A percentile compares a stretch with the other conserved stretches of the same genome.
Evolutionary conservation across 2,113 vertebrate genomes (phyloP).

Genomic region (Eublepharis macularius): DNA sequence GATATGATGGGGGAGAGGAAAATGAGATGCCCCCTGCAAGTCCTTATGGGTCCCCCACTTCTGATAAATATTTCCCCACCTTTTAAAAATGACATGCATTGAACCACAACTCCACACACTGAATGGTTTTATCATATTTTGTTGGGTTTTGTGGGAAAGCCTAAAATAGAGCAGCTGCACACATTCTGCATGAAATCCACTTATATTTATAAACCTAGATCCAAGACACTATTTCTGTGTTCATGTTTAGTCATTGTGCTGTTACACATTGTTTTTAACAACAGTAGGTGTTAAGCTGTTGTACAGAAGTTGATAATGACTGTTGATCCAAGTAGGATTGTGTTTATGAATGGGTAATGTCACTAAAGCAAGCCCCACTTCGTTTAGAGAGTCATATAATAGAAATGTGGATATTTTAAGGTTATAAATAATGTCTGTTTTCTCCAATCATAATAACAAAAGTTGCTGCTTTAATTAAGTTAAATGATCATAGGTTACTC

Average conservation of each 20-base stretch:
- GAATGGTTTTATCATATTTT: not conserved
- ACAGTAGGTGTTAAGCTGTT: not conserved
- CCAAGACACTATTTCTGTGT: constrained; percentile 5
- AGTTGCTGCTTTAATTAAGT: not conserved
- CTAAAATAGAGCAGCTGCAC: not conserved
- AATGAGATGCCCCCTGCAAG: too few relatives aligned
- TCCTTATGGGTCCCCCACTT: too few relatives aligned
- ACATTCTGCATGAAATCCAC: not conserved
- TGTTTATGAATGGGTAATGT: not conserved
- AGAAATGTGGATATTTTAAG: not conserved
- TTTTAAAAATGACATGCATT: not conserved
- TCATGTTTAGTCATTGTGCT: not conserved
- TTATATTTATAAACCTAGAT: not conserved
- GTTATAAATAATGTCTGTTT: constrained; percentile 35
- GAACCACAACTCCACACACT: not conserved
- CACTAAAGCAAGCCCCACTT: not conserved
- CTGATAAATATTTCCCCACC: too few relatives aligned
- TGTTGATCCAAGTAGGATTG: not conserved
- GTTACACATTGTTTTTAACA: constrained; percentile 4
- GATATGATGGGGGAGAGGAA: too few relatives aligned
- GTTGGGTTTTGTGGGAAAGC: not conserved
- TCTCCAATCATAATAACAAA: not conserved
- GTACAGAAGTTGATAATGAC: not conserved
- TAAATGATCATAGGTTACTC: not conserved
- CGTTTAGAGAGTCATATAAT: not conserved